These are phyloP conservation scores for Papilio gigon DNA, from an alignment of 2,888 invertebrate genomes.

Conservation along the genomic window DNA sequence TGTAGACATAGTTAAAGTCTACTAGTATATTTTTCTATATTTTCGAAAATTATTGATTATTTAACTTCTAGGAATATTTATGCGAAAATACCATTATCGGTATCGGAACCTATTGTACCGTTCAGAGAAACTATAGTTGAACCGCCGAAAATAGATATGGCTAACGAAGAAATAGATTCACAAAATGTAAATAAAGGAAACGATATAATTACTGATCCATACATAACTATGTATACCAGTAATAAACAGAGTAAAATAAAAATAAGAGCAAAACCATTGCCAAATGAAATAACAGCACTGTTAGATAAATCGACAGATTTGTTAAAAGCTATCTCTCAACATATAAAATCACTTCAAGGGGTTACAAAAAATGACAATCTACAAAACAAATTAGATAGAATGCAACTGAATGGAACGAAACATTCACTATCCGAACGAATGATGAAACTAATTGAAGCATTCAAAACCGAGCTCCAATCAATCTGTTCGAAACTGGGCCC, in stretches of 20 bases:
- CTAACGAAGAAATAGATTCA: conserved; percentile 90
- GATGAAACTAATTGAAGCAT: conserved; percentile 71
- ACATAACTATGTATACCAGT: conserved; percentile 84
- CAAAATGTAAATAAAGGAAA: conserved; percentile 78
- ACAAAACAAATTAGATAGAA: conserved; percentile 61
- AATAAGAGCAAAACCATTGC: conserved; percentile 90
- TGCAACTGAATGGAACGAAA: conserved; percentile 61
- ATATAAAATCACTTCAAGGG: conserved; percentile 73
- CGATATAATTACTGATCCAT: conserved; percentile 76
- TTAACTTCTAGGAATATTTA: conserved; percentile 83
- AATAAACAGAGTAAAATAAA: conserved; percentile 88
- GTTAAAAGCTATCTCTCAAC: conserved; percentile 84
- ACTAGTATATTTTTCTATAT: conserved; percentile 12
- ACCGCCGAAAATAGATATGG: conserved; percentile 91
- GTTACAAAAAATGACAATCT: conserved; percentile 66
- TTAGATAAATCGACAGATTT: conserved; percentile 88
- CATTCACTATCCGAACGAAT: conserved; percentile 70
- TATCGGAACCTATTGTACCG: conserved; percentile 97
- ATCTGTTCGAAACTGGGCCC: conserved; percentile 83
- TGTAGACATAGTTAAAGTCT: background rate
- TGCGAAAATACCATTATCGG: conserved; percentile 92
- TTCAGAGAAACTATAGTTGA: conserved; percentile 96
- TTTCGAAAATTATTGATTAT: conserved; percentile 1
- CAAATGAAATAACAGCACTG: conserved; percentile 85
- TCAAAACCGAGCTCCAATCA: conserved; percentile 81